Evolutionary conservation across 2,888 invertebrate genomes (phyloP), one percentile per base, ranked within the genome.

Genomic region (Parapristionchus giblindavisi): DNA sequence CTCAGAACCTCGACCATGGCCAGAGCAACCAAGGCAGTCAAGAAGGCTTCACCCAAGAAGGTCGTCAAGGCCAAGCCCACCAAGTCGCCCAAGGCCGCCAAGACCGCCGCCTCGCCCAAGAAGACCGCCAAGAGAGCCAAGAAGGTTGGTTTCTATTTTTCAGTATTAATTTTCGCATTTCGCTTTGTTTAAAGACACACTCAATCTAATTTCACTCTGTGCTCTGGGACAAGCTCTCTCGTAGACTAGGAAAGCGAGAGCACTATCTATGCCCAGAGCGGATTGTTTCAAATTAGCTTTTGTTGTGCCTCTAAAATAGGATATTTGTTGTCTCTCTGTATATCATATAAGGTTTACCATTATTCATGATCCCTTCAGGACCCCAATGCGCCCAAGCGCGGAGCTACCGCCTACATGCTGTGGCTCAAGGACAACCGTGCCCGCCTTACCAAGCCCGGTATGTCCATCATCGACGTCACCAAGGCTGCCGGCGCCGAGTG

Each of bases 381-480:
- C 88, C 92, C 91, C n/a, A 93, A 94, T 88, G 93, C 91, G 81
- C 98, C 98, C 0, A 98, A 98, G 88, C 92, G 96, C 24, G 93
- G 96, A 0, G 89, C 92, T 51, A 93, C 95, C 0, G 96, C 95
- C 0, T 99, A 94, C 89, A 94, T 98, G 93, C 83, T 96, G 80
- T 98, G 95, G 95, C 90, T 98, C 71, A 70, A 94, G 88, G 94
- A 93, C 76, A 92, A 91, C 78, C 91, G 98, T 38, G 94, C 95
- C 84, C 89, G 92, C 79, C 94, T 98, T 77, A 92, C 96, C 83
- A 91, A 92, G 6, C 96, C 96, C 0, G 95, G 94, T n/a, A 92
- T 96, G 81, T 92, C 92, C 82, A 92, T 97, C 56, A 94, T 94
- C 0, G 97, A 98, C 87, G 92, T 98, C 76, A 93, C 95, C 17